Base-by-base conservation (phyloP, 2,888 invertebrate genomes). In the Agonum fuliginosum region DNA sequence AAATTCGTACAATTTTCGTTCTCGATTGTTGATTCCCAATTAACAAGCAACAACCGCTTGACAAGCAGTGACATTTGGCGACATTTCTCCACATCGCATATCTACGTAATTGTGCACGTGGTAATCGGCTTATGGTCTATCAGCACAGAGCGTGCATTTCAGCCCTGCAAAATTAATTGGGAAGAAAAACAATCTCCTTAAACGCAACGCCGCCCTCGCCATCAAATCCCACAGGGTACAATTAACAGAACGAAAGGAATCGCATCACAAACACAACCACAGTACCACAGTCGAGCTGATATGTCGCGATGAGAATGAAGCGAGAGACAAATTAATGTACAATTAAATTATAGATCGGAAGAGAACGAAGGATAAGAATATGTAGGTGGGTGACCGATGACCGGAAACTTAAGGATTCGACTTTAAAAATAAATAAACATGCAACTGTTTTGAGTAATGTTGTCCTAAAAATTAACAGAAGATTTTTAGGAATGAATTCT, bases 141-240 rank as follows among this genome's bases (percentile, higher is more conserved):
- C 46, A 43, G 22, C 27, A 24, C 14, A 24, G 22, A 14, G 46
- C 69, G 14, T 24, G 58, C 58, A 62, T 46, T 4, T 48, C 34
- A 3, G 12, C 27, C 62, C 46, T 43, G 5, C 46, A 24, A 62
- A 73, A 73, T 73, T 73, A 73, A 73, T 73, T 73, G 73, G 58
- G 24, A 62, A 22, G 27, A 70, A 41, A 73, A 73, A 62, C 58
- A 73, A 58, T 73, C 73, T 34, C 8, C 58, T 73, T 73, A 73
- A 73, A 62, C 41, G 27, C 73, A 70, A 24, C 27, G 22, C 43
- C 22, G 67, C 5, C n/a, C n/a, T 19, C 10, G 37, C 20, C 6
- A 8, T 22, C 43, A 58, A 43, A 58, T 73, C 73, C 73, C 73
- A 62, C 37, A 41, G 73, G 62, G 62, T 30, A 73, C 73, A 73